Evolutionary conservation across 2,888 invertebrate genomes (phyloP).

Genomic region (Acrocyrtus sp.): DNA sequence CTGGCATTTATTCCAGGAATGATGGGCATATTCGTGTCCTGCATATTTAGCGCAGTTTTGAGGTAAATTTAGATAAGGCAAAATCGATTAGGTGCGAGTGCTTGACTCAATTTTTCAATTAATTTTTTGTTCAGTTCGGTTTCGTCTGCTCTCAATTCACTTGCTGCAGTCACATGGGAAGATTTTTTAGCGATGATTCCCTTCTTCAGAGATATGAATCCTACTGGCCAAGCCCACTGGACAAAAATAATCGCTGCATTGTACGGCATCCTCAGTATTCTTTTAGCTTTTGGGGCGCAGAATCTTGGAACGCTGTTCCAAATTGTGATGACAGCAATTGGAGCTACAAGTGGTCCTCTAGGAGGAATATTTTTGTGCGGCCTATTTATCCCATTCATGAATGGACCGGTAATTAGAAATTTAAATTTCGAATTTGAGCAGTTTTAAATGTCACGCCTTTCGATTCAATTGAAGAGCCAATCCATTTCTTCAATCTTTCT

Average conservation of each 20-base stretch:
- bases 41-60: constrained; percentile 58
- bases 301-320: constrained; percentile 55
- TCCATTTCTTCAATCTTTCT: too few relatives aligned
- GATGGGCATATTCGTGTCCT: constrained; percentile 59
- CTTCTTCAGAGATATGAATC: constrained; percentile 42
- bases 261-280: constrained; percentile 54
- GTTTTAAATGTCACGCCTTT: too few relatives aligned
- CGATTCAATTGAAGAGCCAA: too few relatives aligned
- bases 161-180: constrained; percentile 59
- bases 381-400: constrained; percentile 59
- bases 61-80: constrained; percentile 42
- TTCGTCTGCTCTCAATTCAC: constrained; percentile 56
- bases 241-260: constrained; percentile 71
- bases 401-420: constrained; percentile 49
- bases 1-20: constrained; percentile 57
- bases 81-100: not conserved
- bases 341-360: constrained; percentile 44
- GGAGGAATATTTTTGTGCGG: constrained; percentile 58
- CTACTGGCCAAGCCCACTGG: constrained; percentile 68
- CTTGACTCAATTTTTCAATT: not conserved
- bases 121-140: constrained; percentile 45
- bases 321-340: constrained; percentile 46
- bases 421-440: too few relatives aligned
- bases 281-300: constrained; percentile 54
- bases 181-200: constrained; percentile 54